A percentile compares a stretch with the other conserved stretches of the same genome.
These are phyloP conservation scores for Spondyliosoma cantharus DNA, from an alignment of 2,797 vertebrate species.

Conservation along the genomic window DNA sequence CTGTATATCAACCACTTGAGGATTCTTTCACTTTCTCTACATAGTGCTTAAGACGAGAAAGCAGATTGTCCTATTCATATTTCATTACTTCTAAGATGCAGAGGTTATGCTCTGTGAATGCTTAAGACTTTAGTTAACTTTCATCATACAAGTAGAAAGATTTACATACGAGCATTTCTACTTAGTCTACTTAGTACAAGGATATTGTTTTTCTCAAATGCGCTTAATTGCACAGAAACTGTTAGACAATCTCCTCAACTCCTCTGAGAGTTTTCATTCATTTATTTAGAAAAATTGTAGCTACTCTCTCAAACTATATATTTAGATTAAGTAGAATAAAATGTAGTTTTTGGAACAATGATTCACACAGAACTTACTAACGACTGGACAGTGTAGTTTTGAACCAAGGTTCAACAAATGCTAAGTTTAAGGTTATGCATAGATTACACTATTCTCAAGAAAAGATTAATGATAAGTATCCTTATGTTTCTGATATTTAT, in stretches of 20 bases:
- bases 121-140: neutral
- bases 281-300: too few species aligned
- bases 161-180: neutral
- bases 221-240: neutral
- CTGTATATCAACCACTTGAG: neutral
- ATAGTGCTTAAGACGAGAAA: neutral
- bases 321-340: neutral
- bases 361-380: neutral
- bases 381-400: neutral
- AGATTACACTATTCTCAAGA: too few species aligned
- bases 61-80: constrained; percentile 1
- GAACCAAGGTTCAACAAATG: too few species aligned
- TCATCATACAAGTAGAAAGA: neutral
- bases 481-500: too few species aligned
- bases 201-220: neutral
- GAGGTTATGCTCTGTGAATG: neutral
- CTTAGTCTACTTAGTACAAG: neutral
- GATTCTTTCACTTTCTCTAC: neutral
- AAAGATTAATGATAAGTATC: too few species aligned
- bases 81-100: constrained; percentile 6
- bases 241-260: neutral
- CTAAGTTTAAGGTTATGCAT: too few species aligned
- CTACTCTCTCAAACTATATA: too few species aligned
- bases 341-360: neutral
- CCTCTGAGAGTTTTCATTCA: neutral